These are phyloP conservation scores for Styela plicata DNA, from an alignment of 23 tunicate species.

Conservation along the genomic window DNA sequence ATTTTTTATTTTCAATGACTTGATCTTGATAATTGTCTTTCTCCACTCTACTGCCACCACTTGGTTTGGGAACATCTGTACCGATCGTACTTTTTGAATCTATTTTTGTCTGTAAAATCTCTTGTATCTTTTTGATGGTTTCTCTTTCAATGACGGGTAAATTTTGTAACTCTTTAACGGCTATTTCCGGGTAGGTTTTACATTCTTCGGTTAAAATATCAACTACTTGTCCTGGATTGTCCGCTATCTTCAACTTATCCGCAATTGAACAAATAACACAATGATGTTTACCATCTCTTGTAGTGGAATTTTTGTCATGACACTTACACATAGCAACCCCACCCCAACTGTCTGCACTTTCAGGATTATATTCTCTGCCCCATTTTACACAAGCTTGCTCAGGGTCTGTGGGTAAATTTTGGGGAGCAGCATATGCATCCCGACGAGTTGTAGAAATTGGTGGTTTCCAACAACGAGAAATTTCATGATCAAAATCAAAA, in stretches of 20 bases:
- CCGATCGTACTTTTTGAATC: too few relatives aligned
- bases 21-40: not conserved
- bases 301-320: not conserved
- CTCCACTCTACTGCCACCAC: not conserved
- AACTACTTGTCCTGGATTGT: slow-evolving; percentile 32
- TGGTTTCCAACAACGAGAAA: slow-evolving; percentile 16
- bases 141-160: slow-evolving; percentile 29
- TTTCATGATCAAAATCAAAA: slow-evolving; percentile 5
- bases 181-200: slow-evolving; percentile 13
- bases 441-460: slow-evolving; percentile 14
- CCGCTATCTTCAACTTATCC: slow-evolving; percentile 6
- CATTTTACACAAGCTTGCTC: slow-evolving; percentile 27
- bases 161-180: slow-evolving; percentile 13
- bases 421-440: not conserved
- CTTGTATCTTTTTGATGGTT: slow-evolving; percentile 17
- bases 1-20: not conserved
- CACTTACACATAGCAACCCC: slow-evolving; percentile 19
- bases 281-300: not conserved
- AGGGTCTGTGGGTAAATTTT: not conserved
- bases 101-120: not conserved
- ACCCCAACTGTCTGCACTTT: slow-evolving; percentile 1
- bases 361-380: slow-evolving; percentile 5
- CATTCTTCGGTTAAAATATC: slow-evolving; percentile 39
- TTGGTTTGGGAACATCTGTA: not conserved
- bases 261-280: slow-evolving; percentile 57